Base-by-base conservation (phyloP, 2,888 invertebrate genomes). In the Cheilosia grossa region DNA sequence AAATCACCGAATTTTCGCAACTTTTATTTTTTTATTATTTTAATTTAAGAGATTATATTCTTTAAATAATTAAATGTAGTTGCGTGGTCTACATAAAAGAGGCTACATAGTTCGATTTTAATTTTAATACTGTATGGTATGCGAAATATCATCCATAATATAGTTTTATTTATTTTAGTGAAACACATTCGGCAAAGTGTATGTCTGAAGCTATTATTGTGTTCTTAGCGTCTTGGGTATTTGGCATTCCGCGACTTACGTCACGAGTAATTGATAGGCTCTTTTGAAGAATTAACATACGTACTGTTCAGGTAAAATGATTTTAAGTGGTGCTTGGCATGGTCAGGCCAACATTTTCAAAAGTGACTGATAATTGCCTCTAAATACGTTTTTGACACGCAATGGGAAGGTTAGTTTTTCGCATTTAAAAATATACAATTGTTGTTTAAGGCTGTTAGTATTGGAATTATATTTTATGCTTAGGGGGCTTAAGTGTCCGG, bases 141-240 rank as follows among this genome's bases (percentile, higher is more conserved):
- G 63, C 42, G 66, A 72, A 72, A 79, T 79, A 73, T 66, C 73
- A 59, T 79, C 79, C 47, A 53, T 37, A 24, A 54, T 69, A 19
- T 54, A 61, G 37, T 40, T 70, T 70, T 30, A 40, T 24, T n/a
- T 21, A 63, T 64, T 79, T 33, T 10, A 10, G 33, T 10, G 10
- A 10, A 10, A 37, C 0, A 37, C 33, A 37, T 37, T 64, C 44
- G 51, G 19, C 37, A 24, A 66, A 19, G 21, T 40, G 58, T 37
- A 27, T 15, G 10, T 7, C 33, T 44, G 3, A 67, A 4, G 2
- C 13, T 21, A 17, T 51, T 66, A 37, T 37, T 37, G 13, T 37
- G 37, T 37, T 37, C 10, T 33, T 33, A 33, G 33, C 33, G 10
- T 10, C 10, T 13, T 4, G 61, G n/a, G 9, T 3, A 30, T 40